Percentiles rank a stretch among this genome's conserved stretches.
Conservation (phyloP, 2,797 vertebrate genomes). For the Enteromius afrohamiltoni region DNA sequence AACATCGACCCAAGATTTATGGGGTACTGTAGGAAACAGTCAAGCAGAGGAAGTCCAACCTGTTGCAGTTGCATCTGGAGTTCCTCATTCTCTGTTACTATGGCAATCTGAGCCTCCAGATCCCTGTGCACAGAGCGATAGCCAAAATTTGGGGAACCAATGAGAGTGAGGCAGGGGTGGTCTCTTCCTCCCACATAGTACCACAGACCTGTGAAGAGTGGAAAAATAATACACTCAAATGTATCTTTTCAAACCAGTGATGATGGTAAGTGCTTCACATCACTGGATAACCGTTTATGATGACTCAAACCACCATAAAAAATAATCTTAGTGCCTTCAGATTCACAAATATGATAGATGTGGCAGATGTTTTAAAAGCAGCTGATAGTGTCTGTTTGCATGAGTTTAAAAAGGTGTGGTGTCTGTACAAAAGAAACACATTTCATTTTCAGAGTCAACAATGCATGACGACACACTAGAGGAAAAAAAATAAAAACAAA, state of each 20-base stretch:
- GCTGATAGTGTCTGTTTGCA: neutral
- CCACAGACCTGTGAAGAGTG: conserved; percentile 88
- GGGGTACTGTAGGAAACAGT: neutral
- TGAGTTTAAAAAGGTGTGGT: neutral
- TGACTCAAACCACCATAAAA: neutral
- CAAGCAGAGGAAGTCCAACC: conserved; percentile 71
- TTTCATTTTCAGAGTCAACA: conserved; percentile 1
- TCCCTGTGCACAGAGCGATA: conserved; percentile 97
- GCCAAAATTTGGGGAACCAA: conserved; percentile 97
- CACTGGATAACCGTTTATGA: neutral
- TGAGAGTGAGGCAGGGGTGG: conserved; percentile 92
- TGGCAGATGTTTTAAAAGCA: neutral
- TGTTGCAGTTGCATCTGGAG: conserved; percentile 91
- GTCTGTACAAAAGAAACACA: neutral
- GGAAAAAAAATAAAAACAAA: neutral
- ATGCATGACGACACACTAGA: neutral
- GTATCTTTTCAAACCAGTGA: neutral
- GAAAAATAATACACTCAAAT: conserved; percentile 30
- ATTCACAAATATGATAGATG: neutral
- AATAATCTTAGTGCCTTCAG: neutral
- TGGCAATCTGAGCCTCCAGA: conserved; percentile 95
- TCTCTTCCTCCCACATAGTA: conserved; percentile 89
- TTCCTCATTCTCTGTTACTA: conserved; percentile 89
- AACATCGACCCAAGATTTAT: neutral
- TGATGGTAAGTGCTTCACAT: neutral